Conservation (phyloP, 2,113 vertebrate genomes). For the Tragelaphus buxtoni region DNA sequence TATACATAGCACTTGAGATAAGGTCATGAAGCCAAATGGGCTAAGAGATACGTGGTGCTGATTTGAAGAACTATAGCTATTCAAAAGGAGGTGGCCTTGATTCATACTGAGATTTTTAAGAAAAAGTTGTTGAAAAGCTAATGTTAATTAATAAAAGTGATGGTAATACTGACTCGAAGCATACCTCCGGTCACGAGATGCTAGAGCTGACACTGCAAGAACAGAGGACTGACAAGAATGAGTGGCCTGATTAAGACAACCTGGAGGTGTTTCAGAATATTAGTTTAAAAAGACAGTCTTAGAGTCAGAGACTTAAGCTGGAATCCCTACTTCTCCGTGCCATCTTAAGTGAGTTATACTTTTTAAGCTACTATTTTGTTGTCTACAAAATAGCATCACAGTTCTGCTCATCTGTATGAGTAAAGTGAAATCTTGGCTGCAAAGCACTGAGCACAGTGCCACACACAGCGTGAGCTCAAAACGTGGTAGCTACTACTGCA, state of each 20-base stretch:
- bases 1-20: neutral
- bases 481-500: neutral
- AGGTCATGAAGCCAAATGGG: neutral
- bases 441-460: neutral
- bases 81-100: neutral
- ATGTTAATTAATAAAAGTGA: neutral
- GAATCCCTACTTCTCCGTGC: neutral
- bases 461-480: neutral
- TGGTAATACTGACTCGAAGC: neutral
- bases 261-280: neutral
- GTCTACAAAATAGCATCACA: neutral
- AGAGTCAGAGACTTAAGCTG: neutral
- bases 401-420: neutral
- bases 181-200: neutral
- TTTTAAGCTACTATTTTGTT: neutral
- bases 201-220: neutral
- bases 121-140: neutral
- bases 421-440: neutral
- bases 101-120: neutral
- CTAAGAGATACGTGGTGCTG: neutral
- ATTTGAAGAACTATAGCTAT: neutral
- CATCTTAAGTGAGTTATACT: neutral
- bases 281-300: neutral
- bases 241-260: neutral
- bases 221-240: neutral